A percentile compares a stretch with the other conserved stretches of the same genome.
Evolutionary conservation across 2,888 invertebrate genomes (phyloP).

Genomic region (Plebejus anna): DNA sequence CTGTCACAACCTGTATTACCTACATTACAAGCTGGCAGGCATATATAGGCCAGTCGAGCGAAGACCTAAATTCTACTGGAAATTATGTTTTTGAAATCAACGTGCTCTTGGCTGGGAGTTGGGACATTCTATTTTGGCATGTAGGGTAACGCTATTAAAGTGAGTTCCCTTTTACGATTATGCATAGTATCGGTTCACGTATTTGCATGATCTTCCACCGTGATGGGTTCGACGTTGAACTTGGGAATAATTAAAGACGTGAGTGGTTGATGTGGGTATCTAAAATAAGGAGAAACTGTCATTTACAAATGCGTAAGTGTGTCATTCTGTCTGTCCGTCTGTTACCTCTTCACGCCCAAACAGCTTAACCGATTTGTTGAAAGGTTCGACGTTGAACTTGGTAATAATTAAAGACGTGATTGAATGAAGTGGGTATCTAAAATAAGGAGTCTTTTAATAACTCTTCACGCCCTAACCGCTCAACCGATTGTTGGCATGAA

Average conservation of each 20-base stretch:
- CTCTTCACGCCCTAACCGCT: no score
- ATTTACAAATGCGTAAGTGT: no score
- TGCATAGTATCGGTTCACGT: slow-evolving; percentile 2
- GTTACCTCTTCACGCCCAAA: no score
- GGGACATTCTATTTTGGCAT: slow-evolving; percentile 1
- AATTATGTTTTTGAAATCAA: slow-evolving; percentile 7
- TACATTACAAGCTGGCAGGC: not conserved
- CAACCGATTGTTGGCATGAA: no score
- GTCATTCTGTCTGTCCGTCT: no score
- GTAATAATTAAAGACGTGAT: no score
- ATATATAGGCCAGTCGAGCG: not conserved
- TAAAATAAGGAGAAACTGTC: no score
- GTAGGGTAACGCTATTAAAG: not conserved
- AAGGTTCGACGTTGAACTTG: no score
- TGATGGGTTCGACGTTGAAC: not conserved
- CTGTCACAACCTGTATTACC: not conserved
- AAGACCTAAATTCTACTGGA: not conserved
- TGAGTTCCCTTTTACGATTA: slow-evolving; percentile 10
- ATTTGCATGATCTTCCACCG: slow-evolving; percentile 6
- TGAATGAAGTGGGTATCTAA: no score
- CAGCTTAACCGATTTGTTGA: no score
- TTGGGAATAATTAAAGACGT: not conserved
- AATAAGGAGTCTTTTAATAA: no score
- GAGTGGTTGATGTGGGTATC: no score
- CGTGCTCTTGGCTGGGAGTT: not conserved